Evolutionary conservation across 2,888 invertebrate species (phyloP).

Genomic region (Dasypogon diadema): DNA sequence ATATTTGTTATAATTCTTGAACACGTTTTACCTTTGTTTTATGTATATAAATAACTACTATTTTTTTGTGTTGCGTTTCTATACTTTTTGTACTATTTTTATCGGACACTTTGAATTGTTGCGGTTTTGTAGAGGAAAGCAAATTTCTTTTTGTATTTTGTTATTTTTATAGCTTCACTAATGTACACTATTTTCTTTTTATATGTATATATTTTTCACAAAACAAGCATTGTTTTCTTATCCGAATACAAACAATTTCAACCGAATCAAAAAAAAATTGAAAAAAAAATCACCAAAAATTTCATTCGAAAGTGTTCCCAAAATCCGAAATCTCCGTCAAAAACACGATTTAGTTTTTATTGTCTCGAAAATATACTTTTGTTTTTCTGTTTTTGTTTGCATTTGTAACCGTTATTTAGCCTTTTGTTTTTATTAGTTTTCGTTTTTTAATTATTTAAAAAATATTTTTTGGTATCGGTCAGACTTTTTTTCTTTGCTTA

Average conservation of each 20-base stretch:
- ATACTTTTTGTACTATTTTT: conserved; percentile 61
- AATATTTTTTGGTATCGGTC: conserved; percentile 54
- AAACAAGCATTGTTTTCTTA: too few relatives aligned
- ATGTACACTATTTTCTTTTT: conserved; percentile 22
- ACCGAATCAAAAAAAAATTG: background rate
- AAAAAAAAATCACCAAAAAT: conserved; percentile 25
- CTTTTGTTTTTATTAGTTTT: background rate
- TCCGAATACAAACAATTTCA: too few relatives aligned
- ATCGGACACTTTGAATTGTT: conserved; percentile 61
- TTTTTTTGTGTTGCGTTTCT: conserved; percentile 54
- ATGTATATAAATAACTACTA: conserved; percentile 52
- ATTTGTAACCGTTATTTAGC: background rate
- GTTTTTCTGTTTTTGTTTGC: background rate
- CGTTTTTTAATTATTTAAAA: conserved; percentile 28
- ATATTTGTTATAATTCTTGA: background rate
- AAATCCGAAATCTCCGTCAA: conserved; percentile 4
- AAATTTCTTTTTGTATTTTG: conserved; percentile 40
- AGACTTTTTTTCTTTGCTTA: conserved; percentile 52
- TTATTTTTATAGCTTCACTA: conserved; percentile 55
- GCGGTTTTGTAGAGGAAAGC: conserved; percentile 57
- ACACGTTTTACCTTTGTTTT: conserved; percentile 21
- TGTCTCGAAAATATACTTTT: conserved; percentile 38
- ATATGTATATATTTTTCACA: too few relatives aligned
- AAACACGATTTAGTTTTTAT: conserved; percentile 34
- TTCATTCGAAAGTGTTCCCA: background rate